Base-by-base conservation (phyloP, 2,888 invertebrate species). In the Chrysodeixis includens region DNA sequence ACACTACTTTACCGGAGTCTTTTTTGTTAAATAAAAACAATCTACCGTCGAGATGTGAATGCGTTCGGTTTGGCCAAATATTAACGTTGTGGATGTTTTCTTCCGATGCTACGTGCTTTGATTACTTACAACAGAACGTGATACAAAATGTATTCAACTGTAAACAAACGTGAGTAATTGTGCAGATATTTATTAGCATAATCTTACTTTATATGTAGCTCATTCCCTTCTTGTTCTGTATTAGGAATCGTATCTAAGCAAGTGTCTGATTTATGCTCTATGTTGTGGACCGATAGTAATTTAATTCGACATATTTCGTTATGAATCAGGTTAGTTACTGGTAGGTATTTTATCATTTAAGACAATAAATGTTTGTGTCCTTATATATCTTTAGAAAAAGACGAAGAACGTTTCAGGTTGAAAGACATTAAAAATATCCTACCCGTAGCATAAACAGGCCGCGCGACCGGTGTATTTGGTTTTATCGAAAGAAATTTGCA, bases 401-500 rank as follows among this genome's bases (percentile, higher is more conserved):
- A 44, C 53, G 57, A 60, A 53, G 55, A 62, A 63, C 62, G 46
- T 40, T 71, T 57, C 52, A 54, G 63, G 35, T 58, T 20, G 72
- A 81, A 82, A 75, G 72, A 77, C 74, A 74, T 81, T 84, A 82
- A 84, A 70, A 79, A 82, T 76, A 76, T 54, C 63, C 71, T 69
- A 76, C 76, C 72, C 83, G 81, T 79, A 79, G 70, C 78, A 83
- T 78, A 81, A 85, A 86, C 82, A 86, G 81, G 77, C 80, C 80
- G 78, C 83, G 80, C 66, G 56, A 71, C 63, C 67, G 70, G 63
- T 76, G 73, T 90, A 89, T 92, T 91, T 90, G 83, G 86, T 89
- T 89, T 89, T 90, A 90, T 90, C 87, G 88, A 83, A 81, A 86
- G 76, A 87, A 84, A 92, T 93, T 92, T 92, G 86, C 92, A 92